Evolutionary conservation across 1,140 invertebrate genomes (phyloP), one percentile per base, ranked within the genome.

Genomic region (Apis mellifera): DNA sequence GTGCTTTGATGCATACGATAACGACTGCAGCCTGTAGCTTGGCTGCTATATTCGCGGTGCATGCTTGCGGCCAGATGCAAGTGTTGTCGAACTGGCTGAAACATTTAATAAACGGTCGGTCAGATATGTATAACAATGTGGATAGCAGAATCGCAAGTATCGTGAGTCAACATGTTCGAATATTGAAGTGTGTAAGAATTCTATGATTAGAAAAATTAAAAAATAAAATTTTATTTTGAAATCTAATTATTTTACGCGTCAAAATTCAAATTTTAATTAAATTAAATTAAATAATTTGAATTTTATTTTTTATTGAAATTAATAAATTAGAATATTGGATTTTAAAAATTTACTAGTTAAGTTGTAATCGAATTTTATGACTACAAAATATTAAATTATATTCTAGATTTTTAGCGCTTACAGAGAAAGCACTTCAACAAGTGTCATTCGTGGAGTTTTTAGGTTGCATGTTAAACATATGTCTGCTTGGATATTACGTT

Each of bases 401-500:
- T 64, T 85, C 57, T 17, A 92, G 90, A 12, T 90, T 91, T 21
- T 72, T 90, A 19, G 32, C 71, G 0, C 48, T 83, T 1, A 84
- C 84, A 12, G 89, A 91, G 62, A 72, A 83, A 23, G 69, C 88
- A 13, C 68, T 92, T 7, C 87, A 88, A 26, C 83, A 88, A 74
- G 82, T 92, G 66, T 90, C 89, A 62, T 72, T 91, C 12, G 84
- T 91, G 0, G 91, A 92, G 86, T 84, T 91, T 48, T 48, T 90
- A 0, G 90, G 91, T 12, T 91, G 90, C 52, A 92, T 89, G 0
- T 75, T 90, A 54, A 88, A 90, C 21, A 86, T 92, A 26, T 92
- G 92, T 70, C 84, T 91, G 7, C 69, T 91, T 15, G 89, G 88
- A 59, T 93, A 92, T 84, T 92, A 90, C 60, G 82, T 86, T 62